Base-by-base conservation (phyloP, 1,140 invertebrate species). In the Agraylea sexmaculata region DNA sequence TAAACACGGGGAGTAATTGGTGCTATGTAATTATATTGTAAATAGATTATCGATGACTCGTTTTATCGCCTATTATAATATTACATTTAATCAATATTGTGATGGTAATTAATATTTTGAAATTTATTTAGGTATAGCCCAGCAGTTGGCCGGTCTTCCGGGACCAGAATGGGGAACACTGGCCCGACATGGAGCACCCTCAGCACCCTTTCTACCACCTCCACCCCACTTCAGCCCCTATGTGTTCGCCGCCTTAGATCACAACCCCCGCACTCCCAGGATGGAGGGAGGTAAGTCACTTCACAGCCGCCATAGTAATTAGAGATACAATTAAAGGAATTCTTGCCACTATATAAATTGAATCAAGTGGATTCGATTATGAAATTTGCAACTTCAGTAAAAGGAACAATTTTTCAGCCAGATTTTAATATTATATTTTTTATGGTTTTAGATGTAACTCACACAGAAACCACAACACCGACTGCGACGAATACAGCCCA, bases 101-200 rank as follows among this genome's bases (percentile, higher is more conserved):
- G 13, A 38, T 38, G 23, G 20, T 28, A 22, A 22, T 21, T 8
- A 18, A 33, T 18, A 5, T 40, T 6, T 18, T 34, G 22, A 10
- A 16, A 38, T 50, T 16, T 32, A 66, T 67, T 7, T 58, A 77
- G 75, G 75, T 42, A 75, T 78, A 50, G 74, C 75, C 1, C 74
- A 77, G 50, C 75, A 78, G 51, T 42, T 78, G 37, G 73, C 75
- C 4, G 75, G 74, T 2, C 58, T 78, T 39, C 71, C 64, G 40
- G 59, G 59, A 1, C 56, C 55, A 21, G 76, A 78, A 34, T 78
- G 76, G 76, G 68, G 72, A 1, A 68, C 73, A 2, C 56, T 74
- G 38, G 59, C 69, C 6, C 60, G 74, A 30, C 74, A 75, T 55
- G 66, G 69, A 39, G 69, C 70, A 20, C 66, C 70, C 10, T 56